Conservation (phyloP, 1,140 invertebrate species). For the Phocides pigmalion region DNA sequence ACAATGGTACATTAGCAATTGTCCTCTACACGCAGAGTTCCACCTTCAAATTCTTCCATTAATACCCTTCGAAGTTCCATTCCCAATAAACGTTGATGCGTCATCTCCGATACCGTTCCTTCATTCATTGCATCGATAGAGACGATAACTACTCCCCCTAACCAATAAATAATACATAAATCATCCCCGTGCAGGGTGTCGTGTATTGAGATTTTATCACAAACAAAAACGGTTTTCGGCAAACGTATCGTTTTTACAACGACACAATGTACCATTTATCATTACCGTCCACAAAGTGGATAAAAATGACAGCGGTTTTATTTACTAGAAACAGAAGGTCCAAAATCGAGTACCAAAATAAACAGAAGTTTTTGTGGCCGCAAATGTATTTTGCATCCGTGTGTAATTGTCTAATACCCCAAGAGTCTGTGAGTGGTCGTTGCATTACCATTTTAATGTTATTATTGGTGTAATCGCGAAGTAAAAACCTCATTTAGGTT, state of each 20-base stretch:
- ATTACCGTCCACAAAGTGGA: slow-evolving; percentile 17
- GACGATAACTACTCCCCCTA: slow-evolving; percentile 49
- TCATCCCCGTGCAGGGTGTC: slow-evolving; percentile 53
- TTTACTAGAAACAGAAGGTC: slow-evolving; percentile 6
- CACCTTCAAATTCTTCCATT: background rate
- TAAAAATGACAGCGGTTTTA: background rate
- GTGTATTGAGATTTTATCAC: slow-evolving; percentile 67
- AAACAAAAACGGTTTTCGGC: slow-evolving; percentile 57
- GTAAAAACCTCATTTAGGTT: slow-evolving; percentile 59
- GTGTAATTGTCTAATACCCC: slow-evolving; percentile 72
- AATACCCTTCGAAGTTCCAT: slow-evolving; percentile 1
- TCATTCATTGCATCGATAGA: slow-evolving; percentile 41
- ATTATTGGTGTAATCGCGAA: slow-evolving; percentile 62
- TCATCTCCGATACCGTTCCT: slow-evolving; percentile 11
- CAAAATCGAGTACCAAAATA: slow-evolving; percentile 3
- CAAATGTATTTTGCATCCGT: slow-evolving; percentile 27
- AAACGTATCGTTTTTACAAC: slow-evolving; percentile 60
- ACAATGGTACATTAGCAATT: background rate
- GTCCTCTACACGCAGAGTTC: background rate
- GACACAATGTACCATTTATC: slow-evolving; percentile 35
- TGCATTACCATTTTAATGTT: slow-evolving; percentile 73
- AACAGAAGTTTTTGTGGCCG: background rate
- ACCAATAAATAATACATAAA: slow-evolving; percentile 67
- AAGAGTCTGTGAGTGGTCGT: slow-evolving; percentile 59
- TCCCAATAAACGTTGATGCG: slow-evolving; percentile 15